These are phyloP conservation scores for Iselma pallidipennis DNA, from an alignment of 2,888 invertebrate species.

Conservation along the genomic window DNA sequence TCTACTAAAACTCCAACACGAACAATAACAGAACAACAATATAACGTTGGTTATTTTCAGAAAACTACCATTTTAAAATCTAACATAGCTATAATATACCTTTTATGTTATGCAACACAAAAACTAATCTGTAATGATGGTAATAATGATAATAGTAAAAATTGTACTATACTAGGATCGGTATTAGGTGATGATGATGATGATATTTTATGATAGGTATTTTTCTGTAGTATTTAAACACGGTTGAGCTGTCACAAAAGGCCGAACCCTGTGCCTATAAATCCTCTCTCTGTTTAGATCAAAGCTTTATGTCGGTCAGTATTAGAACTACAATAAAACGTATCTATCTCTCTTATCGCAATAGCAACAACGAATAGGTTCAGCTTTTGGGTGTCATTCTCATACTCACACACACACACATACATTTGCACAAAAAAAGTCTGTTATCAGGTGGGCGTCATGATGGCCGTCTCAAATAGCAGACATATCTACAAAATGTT, in stretches of 20 bases:
- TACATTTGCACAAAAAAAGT: neutral
- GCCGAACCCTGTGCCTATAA: conserved; percentile 15
- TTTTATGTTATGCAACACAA: no score
- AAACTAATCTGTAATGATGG: no score
- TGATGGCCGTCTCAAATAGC: no score
- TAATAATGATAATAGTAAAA: neutral
- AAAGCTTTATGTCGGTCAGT: conserved; percentile 23
- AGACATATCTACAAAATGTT: no score
- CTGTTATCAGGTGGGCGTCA: no score
- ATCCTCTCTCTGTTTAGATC: conserved; percentile 17
- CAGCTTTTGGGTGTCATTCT: conserved; percentile 6
- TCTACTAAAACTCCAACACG: neutral
- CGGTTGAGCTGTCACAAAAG: conserved; percentile 21
- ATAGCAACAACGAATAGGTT: conserved; percentile 7
- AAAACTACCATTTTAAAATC: neutral
- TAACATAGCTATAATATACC: no score
- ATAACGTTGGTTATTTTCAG: neutral
- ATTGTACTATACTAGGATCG: neutral
- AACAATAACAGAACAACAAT: neutral
- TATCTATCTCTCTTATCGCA: conserved; percentile 24
- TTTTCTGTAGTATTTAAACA: conserved; percentile 21
- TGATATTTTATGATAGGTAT: conserved; percentile 14
- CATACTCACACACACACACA: neutral
- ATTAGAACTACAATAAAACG: conserved; percentile 20
- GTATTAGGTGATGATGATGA: neutral